Percentiles rank a stretch among this genome's conserved stretches.
These are phyloP conservation scores for Cancer borealis DNA, from an alignment of 2,888 invertebrate species.

Conservation along the genomic window DNA sequence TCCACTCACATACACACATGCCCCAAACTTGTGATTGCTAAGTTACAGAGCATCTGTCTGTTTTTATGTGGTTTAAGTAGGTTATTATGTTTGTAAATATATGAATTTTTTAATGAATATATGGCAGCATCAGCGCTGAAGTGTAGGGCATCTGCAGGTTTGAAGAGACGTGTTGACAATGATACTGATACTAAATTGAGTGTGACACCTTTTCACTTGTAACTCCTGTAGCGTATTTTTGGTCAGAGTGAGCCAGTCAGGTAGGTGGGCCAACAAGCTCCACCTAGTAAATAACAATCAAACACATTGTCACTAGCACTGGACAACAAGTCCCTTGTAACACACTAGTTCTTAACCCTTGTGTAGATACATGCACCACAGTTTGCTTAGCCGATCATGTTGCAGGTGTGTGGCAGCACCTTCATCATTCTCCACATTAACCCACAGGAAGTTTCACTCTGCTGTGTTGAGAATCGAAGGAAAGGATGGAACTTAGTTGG, in stretches of 20 bases:
- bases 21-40: slow-evolving; percentile 69
- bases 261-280: neutral
- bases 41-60: slow-evolving; percentile 58
- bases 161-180: slow-evolving; percentile 44
- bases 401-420: neutral
- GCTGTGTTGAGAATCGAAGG: neutral
- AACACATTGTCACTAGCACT: neutral
- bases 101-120: slow-evolving; percentile 67
- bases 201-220: slow-evolving; percentile 49
- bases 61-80: slow-evolving; percentile 63
- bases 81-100: slow-evolving; percentile 70
- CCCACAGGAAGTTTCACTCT: neutral
- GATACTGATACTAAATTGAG: slow-evolving; percentile 52
- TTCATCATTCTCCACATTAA: neutral
- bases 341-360: slow-evolving; percentile 27
- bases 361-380: slow-evolving; percentile 35
- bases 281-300: neutral
- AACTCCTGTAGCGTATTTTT: neutral
- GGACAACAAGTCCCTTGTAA: slow-evolving; percentile 30
- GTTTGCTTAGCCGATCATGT: slow-evolving; percentile 41
- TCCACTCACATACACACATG: neutral
- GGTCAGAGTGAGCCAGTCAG: neutral
- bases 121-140: slow-evolving; percentile 65
- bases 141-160: slow-evolving; percentile 55
- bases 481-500: neutral